A percentile compares a stretch with the other conserved stretches of the same genome.
phyloP scores from a whole-genome alignment of 1,140 invertebrate genomes.

The Calliopsis andreniformis region DNA sequence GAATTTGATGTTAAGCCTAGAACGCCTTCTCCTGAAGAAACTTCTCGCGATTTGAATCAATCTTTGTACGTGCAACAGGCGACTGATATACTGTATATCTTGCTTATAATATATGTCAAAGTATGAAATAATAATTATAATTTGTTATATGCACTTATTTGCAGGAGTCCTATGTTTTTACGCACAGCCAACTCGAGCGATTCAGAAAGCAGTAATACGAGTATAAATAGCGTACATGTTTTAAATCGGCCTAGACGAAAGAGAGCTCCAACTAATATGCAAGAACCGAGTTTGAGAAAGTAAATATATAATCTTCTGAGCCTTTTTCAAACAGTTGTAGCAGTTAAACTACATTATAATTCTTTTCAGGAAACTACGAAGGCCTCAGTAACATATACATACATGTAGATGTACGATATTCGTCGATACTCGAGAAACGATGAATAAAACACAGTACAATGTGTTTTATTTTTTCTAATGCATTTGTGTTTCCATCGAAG shows the following conservation, averaged over 20 bases:
- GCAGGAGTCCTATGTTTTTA: conserved; percentile 8
- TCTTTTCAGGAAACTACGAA: conserved; percentile 54
- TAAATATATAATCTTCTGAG: conserved; percentile 44
- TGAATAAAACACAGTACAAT: neutral
- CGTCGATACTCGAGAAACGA: neutral
- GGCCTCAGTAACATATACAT: neutral
- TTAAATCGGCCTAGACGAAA: conserved; percentile 64
- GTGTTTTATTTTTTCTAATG: neutral
- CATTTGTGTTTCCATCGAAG: neutral
- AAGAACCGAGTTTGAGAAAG: conserved; percentile 68
- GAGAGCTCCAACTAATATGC: conserved; percentile 65
- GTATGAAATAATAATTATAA: neutral
- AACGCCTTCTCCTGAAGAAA: conserved; percentile 25
- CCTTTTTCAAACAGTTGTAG: neutral
- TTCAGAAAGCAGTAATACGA: conserved; percentile 62
- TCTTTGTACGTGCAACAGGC: conserved; percentile 44
- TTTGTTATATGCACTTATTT: neutral
- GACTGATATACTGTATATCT: too few relatives aligned
- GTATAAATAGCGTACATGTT: conserved; percentile 33
- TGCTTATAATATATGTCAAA: too few relatives aligned
- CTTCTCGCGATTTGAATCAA: conserved; percentile 4
- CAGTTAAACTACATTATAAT: conserved; percentile 14
- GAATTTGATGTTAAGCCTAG: conserved; percentile 42
- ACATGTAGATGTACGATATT: neutral
- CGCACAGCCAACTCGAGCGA: conserved; percentile 50